Base-by-base conservation (phyloP, 2,113 vertebrate genomes). In the Ptychochromis oligacanthus region DNA sequence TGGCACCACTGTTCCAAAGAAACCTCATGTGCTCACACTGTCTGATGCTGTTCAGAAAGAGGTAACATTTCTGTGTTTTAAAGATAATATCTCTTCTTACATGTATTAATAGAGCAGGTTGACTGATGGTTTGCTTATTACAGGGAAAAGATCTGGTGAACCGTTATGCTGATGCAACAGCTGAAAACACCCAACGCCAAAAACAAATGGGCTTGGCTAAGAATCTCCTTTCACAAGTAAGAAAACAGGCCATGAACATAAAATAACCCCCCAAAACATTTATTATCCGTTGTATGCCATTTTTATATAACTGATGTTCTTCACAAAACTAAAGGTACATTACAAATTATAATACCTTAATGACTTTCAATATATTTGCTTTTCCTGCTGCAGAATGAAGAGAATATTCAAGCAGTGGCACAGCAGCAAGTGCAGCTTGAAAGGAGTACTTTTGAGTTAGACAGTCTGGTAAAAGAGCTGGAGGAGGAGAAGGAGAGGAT, bases 111-210 rank as follows among this genome's bases (percentile, higher is more conserved):
- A 60, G 4, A 40, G 70, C 3, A 6, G 64, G 18, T 20, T 64
- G 12, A 28, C 14, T 87, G 10, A 93, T 26, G 38, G 1, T 24
- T 79, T 59, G 8, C 83, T 82, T 36, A 15, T 79, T 90, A 89
- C 83, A 99, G 98, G 97, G 97, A 92, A 97, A 96, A 72, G 92
- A 92, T 77, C 85, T 97, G 65, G 87, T 94, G 22, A 97, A 95
- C 61, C 95, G 93, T 22, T 99, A 95, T 5, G 93, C 95, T 11
- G 95, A 97, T 86, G 88, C 94, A 1, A 85, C 92, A 17, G 97
- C 97, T 64, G 94, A 96, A 81, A 97, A 95, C 7, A 91, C 94
- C 43, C 95, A 98, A 88, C 95, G 95, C 15, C 96, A 98, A 88
- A 96, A 92, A 58, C 96, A 96, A 86, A 94, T 99, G 96, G 95